Conservation (phyloP, 2,113 vertebrate genomes). For the Corythoichthys haematopterus region DNA sequence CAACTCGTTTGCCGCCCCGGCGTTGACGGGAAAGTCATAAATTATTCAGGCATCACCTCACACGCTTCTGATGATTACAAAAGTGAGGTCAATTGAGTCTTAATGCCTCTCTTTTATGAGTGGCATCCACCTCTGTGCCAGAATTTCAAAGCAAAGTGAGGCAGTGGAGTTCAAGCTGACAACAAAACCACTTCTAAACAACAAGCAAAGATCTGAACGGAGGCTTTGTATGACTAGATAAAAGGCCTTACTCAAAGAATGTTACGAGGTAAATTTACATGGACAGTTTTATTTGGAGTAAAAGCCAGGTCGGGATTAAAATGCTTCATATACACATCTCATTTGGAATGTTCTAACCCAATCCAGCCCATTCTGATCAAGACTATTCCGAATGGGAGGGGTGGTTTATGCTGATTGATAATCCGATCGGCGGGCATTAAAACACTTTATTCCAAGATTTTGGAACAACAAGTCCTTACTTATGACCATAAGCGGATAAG, state of each 20-base stretch:
- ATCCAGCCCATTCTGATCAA: too few species aligned
- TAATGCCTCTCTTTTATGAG: slow-evolving; percentile 33
- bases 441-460: too few species aligned
- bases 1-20: slow-evolving; percentile 44
- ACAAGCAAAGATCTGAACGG: not conserved
- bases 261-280: too few species aligned
- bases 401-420: too few species aligned
- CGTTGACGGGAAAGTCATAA: slow-evolving; percentile 47
- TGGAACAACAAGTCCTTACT: too few species aligned
- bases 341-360: too few species aligned
- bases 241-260: not conserved
- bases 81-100: slow-evolving; percentile 34
- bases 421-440: too few species aligned
- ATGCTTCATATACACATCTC: too few species aligned
- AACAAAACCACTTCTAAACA: not conserved
- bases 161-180: not conserved
- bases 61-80: slow-evolving; percentile 3
- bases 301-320: too few species aligned
- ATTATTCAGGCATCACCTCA: slow-evolving; percentile 46
- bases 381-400: too few species aligned
- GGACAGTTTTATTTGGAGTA: too few species aligned
- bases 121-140: not conserved
- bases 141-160: not conserved
- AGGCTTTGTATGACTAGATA: not conserved
- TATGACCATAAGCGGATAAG: too few species aligned